These are phyloP conservation scores for Perizoma flavofasciatum DNA, from an alignment of 2,888 invertebrate genomes.

Conservation along the genomic window DNA sequence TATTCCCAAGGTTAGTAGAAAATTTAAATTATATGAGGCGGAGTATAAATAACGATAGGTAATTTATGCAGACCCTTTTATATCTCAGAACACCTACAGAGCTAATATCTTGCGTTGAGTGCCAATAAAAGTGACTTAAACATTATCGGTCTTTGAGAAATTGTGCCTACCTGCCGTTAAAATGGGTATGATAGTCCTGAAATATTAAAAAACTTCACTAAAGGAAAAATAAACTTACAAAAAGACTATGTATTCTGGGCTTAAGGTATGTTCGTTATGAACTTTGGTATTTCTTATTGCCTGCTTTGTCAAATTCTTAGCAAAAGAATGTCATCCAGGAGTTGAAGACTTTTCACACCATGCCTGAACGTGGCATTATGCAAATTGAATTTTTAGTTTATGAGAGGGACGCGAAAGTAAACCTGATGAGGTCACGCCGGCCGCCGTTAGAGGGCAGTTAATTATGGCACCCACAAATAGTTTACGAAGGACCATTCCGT, in stretches of 20 bases:
- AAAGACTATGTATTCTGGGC: too few species aligned
- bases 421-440: constrained; percentile 51
- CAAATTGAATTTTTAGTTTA: constrained; percentile 65
- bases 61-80: constrained; percentile 21
- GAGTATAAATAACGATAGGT: constrained; percentile 9
- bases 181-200: not conserved
- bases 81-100: constrained; percentile 7
- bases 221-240: too few species aligned
- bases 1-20: constrained; percentile 11
- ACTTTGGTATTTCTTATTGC: too few species aligned
- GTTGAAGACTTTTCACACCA: constrained; percentile 39
- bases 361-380: constrained; percentile 54
- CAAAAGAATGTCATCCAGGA: too few species aligned
- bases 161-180: constrained; percentile 1
- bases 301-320: too few species aligned
- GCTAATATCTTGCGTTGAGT: constrained; percentile 11
- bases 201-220: not conserved
- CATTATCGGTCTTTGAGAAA: constrained; percentile 13
- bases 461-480: constrained; percentile 56
- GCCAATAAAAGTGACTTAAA: constrained; percentile 8
- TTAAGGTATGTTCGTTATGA: too few species aligned
- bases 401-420: constrained; percentile 55
- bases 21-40: not conserved
- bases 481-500: constrained; percentile 53
- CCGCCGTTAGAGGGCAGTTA: constrained; percentile 53